Base-by-base conservation (phyloP, 2,797 vertebrate genomes). In the Gila robusta region DNA sequence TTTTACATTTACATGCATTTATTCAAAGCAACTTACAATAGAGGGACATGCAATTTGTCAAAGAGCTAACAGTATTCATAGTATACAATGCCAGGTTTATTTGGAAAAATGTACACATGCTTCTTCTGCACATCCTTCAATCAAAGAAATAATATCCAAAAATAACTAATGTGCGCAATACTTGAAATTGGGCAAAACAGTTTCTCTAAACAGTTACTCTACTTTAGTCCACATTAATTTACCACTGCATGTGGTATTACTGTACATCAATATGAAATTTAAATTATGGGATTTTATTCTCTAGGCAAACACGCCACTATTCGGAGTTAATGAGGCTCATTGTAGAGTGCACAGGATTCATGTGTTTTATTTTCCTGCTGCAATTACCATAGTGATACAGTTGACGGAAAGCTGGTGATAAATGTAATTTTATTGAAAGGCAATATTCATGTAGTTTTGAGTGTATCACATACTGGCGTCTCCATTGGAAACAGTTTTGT, bases 401-500 rank as follows among this genome's bases (percentile, higher is more conserved):
- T 39, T 78, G 28, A 39, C 0, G 12, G 54, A 78, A 78, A 59
- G 52, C 76, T 39, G 32, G 32, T 39, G 32, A 32, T 59, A 77
- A 54, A 77, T 77, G 32, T 77, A 10, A 62, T 26, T 78, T 78
- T 26, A 41, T 26, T 62, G 32, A 78, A 78, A 62, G 52, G 21
- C 6, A 77, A 35, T 56, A 37, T 35, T 54, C 0, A 8, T 41
- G 23, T 41, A 16, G 32, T 59, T 59, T 78, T 78, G 32, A 39
- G 74, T 19, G 35, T n/a, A 5, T n/a, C 28, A 11, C n/a, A 49
- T 6, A 32, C 44, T 32, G 72, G 26, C 44, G 0, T 52, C 47
- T 37, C 74, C 74, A 54, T 56, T 77, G 49, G 73, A 77, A 77
- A 77, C 74, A 35, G 74, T 56, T 77, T 79, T 17, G 54, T 16